Evolutionary conservation across 92 coral and sea anemone species (phyloP).

Genomic region (Palythoa caribaeorum): DNA sequence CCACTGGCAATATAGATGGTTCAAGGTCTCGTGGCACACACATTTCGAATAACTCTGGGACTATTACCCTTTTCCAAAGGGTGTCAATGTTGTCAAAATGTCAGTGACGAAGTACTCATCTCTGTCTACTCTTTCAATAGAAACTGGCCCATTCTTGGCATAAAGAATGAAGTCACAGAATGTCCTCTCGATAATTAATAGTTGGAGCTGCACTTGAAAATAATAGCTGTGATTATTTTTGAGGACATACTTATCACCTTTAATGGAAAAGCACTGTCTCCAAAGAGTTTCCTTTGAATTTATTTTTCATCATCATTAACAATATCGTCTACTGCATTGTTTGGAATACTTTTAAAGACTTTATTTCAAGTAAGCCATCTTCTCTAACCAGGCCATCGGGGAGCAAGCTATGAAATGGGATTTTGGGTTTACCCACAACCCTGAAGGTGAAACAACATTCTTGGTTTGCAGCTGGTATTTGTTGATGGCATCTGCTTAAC

Average conservation of each 20-base stretch:
- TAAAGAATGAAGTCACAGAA: constrained; percentile 62
- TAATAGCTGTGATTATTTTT: constrained; percentile 53
- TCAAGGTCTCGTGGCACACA: constrained; percentile 62
- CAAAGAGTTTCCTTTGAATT: constrained; percentile 35
- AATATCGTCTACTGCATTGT: constrained; percentile 35
- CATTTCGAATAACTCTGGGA: constrained; percentile 15
- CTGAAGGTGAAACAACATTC: constrained; percentile 10
- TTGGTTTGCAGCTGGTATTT: constrained; percentile 45
- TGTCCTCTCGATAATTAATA: constrained; percentile 56
- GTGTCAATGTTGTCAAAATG: constrained; percentile 44
- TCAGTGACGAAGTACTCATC: constrained; percentile 55
- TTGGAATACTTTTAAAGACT: background rate
- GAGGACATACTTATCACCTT: constrained; percentile 40
- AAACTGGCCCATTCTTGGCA: constrained; percentile 56
- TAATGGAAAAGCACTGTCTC: constrained; percentile 54
- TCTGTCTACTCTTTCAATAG: constrained; percentile 49
- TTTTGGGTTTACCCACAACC: constrained; percentile 48
- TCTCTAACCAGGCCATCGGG: background rate
- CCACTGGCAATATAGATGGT: constrained; percentile 19
- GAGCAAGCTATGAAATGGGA: background rate
- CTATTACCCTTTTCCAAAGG: constrained; percentile 46
- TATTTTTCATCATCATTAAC: constrained; percentile 6
- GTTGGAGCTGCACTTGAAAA: constrained; percentile 47
- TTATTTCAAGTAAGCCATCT: background rate
- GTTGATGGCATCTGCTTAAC: constrained; percentile 32